Evolutionary conservation across 2,113 vertebrate genomes (phyloP).

Genomic region (Halcyon senegalensis): DNA sequence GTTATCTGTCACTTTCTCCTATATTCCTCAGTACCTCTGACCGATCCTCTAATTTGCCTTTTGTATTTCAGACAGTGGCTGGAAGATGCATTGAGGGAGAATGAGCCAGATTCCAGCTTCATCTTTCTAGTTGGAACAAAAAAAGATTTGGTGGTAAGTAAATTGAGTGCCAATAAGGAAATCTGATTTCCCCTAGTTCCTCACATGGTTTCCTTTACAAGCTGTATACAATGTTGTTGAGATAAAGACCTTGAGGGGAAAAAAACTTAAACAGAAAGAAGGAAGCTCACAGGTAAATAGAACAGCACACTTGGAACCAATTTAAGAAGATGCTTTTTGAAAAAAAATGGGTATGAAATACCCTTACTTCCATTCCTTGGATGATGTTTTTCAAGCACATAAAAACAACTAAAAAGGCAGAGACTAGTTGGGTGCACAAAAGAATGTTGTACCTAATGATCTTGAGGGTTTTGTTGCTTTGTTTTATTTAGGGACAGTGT

Average conservation of each 20-base stretch:
- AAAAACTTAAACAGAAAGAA: background rate
- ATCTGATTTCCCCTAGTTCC: background rate
- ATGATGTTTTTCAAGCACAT: background rate
- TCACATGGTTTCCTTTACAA: background rate
- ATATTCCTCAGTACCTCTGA: background rate
- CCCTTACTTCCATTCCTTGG: background rate
- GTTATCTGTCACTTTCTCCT: background rate
- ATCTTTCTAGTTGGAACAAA: constrained; percentile 91
- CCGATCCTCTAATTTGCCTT: background rate
- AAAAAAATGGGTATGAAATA: background rate
- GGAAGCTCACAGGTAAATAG: background rate
- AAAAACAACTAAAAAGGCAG: background rate
- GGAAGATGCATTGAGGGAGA: constrained; percentile 86
- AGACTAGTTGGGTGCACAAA: background rate
- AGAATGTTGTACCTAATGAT: background rate
- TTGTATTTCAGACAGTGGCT: constrained; percentile 85
- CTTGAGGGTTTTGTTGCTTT: background rate
- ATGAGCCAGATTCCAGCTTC: constrained; percentile 81
- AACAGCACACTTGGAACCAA: background rate
- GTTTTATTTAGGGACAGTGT: background rate
- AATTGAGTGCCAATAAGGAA: background rate
- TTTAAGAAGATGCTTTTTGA: background rate
- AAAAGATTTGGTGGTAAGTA: constrained; percentile 87
- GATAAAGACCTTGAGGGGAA: background rate
- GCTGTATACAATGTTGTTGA: background rate